phyloP scores from a whole-genome alignment of 2,797 vertebrate species.

The Chromis chromis region DNA sequence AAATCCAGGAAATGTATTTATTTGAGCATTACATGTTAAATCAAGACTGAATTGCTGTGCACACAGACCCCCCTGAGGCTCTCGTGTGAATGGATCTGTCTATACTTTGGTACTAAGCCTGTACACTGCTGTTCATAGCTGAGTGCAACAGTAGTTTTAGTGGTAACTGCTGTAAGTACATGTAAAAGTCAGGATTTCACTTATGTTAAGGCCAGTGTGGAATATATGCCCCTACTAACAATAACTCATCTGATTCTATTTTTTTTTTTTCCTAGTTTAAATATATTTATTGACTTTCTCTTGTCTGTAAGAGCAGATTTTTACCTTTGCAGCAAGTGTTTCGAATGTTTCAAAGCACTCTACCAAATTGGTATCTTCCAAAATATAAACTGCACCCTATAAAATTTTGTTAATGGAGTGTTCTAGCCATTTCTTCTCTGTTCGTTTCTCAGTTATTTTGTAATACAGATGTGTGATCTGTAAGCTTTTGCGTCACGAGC shows the following conservation, averaged over 20 bases:
- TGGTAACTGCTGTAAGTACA: conserved; percentile 24
- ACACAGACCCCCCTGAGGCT: conserved; percentile 11
- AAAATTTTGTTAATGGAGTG: conserved; percentile 42
- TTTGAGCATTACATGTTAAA: conserved; percentile 44
- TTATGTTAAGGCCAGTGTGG: conserved; percentile 34
- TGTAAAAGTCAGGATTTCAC: conserved; percentile 7
- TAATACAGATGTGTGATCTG: conserved; percentile 55
- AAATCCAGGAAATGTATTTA: conserved; percentile 36
- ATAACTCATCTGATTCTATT: conserved; percentile 5
- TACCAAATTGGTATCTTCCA: conserved; percentile 69
- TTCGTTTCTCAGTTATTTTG: conserved; percentile 43
- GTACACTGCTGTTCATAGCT: conserved; percentile 37
- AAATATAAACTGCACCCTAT: conserved; percentile 47
- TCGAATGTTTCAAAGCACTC: conserved; percentile 68
- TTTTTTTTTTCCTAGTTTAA: conserved; percentile 14
- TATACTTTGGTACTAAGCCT: conserved; percentile 14
- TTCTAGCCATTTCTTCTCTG: conserved; percentile 41
- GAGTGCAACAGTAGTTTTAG: conserved; percentile 31
- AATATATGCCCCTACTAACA: conserved; percentile 21
- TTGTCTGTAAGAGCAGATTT: conserved; percentile 31
- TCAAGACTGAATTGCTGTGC: conserved; percentile 17
- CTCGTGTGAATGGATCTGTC: conserved; percentile 35
- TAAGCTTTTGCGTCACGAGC: conserved; percentile 49
- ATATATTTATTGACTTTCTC: conserved; percentile 49
- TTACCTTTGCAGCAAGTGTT: conserved; percentile 43